Conservation (phyloP, 2,888 invertebrate genomes). For the Gryllus longicercus region DNA sequence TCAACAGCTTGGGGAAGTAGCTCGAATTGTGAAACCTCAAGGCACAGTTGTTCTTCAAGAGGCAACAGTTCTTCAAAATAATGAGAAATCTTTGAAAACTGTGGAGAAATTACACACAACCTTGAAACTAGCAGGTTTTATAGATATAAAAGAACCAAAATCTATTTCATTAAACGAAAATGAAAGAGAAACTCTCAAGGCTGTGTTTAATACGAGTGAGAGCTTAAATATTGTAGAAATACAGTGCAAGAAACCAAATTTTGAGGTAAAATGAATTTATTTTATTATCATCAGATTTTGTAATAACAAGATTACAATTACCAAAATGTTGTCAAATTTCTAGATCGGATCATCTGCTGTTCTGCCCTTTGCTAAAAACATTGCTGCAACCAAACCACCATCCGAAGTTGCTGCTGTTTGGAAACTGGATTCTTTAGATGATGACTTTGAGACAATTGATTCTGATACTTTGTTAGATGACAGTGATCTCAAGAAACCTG, state of each 20-base stretch:
- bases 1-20: slow-evolving; percentile 53
- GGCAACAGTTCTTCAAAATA: slow-evolving; percentile 33
- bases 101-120: slow-evolving; percentile 45
- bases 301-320: slow-evolving; percentile 24
- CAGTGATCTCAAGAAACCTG: slow-evolving; percentile 84
- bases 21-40: slow-evolving; percentile 61
- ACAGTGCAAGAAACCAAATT: slow-evolving; percentile 63
- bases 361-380: slow-evolving; percentile 49
- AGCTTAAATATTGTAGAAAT: slow-evolving; percentile 40
- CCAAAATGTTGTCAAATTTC: slow-evolving; percentile 27
- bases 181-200: slow-evolving; percentile 36
- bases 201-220: slow-evolving; percentile 28
- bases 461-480: slow-evolving; percentile 86
- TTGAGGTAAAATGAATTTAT: slow-evolving; percentile 52
- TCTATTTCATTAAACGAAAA: slow-evolving; percentile 41
- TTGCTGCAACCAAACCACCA: slow-evolving; percentile 21
- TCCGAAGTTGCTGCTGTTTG: slow-evolving; percentile 57
- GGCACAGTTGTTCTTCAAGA: slow-evolving; percentile 58
- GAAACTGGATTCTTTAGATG: slow-evolving; percentile 65
- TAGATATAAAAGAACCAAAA: slow-evolving; percentile 45
- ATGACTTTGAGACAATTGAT: slow-evolving; percentile 78
- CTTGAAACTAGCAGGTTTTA: slow-evolving; percentile 64
- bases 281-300: background rate
- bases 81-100: slow-evolving; percentile 42
- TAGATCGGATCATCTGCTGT: slow-evolving; percentile 61